phyloP scores from a whole-genome alignment of 2,113 vertebrate genomes.

The Forbesichthys papilliferus region DNA sequence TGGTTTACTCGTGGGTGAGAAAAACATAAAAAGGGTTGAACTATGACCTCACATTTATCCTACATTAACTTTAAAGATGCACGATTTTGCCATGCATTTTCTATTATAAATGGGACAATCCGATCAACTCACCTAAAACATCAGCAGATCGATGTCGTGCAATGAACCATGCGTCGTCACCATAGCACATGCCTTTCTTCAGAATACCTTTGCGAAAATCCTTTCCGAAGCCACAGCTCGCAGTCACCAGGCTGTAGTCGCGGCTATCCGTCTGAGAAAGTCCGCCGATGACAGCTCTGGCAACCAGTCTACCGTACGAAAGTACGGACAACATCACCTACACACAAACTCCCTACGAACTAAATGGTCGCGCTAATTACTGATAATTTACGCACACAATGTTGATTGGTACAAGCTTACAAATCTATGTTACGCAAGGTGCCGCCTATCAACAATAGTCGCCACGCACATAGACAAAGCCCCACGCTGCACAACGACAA shows the following conservation, averaged over 20 bases:
- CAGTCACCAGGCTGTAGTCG: constrained; percentile 94
- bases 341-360: constrained; percentile 25
- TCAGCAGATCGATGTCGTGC: constrained; percentile 88
- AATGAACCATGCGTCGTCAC: constrained; percentile 97
- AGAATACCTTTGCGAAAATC: constrained; percentile 97
- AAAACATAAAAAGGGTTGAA: no score
- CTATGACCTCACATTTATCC: no score
- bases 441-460: constrained; percentile 5
- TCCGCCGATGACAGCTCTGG: constrained; percentile 95
- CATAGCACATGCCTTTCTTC: constrained; percentile 98
- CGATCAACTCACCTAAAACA: constrained; percentile 84
- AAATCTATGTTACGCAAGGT: not conserved
- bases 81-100: no score
- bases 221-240: constrained; percentile 96
- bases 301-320: constrained; percentile 95
- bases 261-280: constrained; percentile 95
- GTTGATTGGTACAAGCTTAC: constrained; percentile 8
- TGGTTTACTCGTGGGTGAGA: no score
- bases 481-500: not conserved
- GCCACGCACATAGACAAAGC: constrained; percentile 27
- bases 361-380: constrained; percentile 52
- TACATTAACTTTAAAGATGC: no score
- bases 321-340: constrained; percentile 94
- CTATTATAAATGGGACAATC: no score
- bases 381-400: constrained; percentile 22